Base-by-base conservation (phyloP, 2,797 vertebrate species). In the Buceros bicornis region DNA sequence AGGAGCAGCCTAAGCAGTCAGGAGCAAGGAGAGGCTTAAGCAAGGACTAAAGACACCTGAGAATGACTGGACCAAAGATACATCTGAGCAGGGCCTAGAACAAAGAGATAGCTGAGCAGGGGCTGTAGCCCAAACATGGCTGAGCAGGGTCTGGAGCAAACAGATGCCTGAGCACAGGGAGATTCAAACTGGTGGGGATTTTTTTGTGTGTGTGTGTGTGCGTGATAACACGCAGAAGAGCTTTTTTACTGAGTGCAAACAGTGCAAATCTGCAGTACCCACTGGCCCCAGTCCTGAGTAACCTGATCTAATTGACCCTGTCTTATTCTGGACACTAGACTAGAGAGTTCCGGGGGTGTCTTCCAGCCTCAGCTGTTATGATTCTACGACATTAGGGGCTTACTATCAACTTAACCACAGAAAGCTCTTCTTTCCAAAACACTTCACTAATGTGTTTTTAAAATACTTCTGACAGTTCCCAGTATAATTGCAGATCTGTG, bases 111-210 rank as follows among this genome's bases (percentile, higher is more conserved):
- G 11, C 16, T 66, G 48, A 56, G 15, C 22, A 62, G 25, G 16
- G 3, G 6, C 24, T 47, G 8, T 5, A 37, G n/a, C 19, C 22
- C 15, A 40, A 12, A 40, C 37, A 40, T 40, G 37, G 37, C 37
- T 40, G 37, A 40, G 37, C 37, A 40, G 37, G 37, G 37, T 40
- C 37, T 40, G 37, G 37, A 40, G 37, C 37, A 40, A 40, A 40
- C 13, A n/a, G 2, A 45, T 18, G 11, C 8, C 33, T 33, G 20
- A 62, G 25, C 14, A 82, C 56, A 56, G 8, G 6, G 29, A 50
- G 21, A 43, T 17, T 81, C 31, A 54, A 77, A 66, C 6, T 43
- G 20, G 3, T 48, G 15, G 4, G 1, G 0, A 0, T 6, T 50
- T 37, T 83, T 54, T 21, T 60, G 4, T 40, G 10, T 40, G 37